These are phyloP conservation scores for Matsumurasca onukii DNA, from an alignment of 1,140 invertebrate genomes.

Conservation along the genomic window DNA sequence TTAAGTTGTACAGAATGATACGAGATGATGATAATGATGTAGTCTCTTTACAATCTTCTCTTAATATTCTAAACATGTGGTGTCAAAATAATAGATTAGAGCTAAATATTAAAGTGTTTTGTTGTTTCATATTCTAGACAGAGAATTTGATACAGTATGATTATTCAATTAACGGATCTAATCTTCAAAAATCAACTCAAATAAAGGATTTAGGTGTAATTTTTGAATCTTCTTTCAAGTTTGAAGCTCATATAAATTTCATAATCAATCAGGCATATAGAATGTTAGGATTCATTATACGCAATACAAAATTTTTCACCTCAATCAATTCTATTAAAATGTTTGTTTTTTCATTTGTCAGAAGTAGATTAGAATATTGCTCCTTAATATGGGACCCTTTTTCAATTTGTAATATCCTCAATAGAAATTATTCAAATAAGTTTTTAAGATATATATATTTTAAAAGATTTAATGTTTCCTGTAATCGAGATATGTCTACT, in stretches of 20 bases:
- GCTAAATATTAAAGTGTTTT: not conserved
- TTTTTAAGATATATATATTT: constrained; percentile 15
- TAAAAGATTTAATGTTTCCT: constrained; percentile 10
- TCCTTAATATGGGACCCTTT: not conserved
- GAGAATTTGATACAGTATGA: not conserved
- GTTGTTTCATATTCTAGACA: not conserved
- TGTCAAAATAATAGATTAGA: not conserved
- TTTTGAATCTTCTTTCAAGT: not conserved
- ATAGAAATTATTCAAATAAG: not conserved
- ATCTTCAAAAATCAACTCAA: not conserved
- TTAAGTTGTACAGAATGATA: not conserved
- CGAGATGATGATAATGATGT: not conserved
- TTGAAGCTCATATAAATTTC: not conserved
- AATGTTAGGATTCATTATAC: not conserved
- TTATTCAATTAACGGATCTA: not conserved
- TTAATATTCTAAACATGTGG: not conserved
- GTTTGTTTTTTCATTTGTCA: not conserved
- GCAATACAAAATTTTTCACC: not conserved
- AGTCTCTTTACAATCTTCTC: not conserved
- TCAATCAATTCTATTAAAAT: not conserved
- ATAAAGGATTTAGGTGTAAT: not conserved
- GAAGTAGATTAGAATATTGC: constrained; percentile 4
- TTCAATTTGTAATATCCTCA: not conserved
- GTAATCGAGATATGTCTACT: not conserved
- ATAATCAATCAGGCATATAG: not conserved